phyloP scores from a whole-genome alignment of 2,797 vertebrate genomes.

The Cyprinodon diabolis region DNA sequence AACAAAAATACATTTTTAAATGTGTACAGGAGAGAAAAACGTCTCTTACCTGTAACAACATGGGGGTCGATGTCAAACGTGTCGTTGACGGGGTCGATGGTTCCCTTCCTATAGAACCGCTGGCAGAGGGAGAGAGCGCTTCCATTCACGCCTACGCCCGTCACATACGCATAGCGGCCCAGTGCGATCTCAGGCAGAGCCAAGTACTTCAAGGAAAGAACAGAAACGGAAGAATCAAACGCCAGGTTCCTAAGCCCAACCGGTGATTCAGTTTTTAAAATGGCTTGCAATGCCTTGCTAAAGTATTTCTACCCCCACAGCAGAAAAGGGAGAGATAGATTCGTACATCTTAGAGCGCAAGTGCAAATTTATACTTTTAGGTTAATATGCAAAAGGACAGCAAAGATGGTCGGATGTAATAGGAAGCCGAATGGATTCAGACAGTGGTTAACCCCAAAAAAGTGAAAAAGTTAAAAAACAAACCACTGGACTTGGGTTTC shows the following conservation, averaged over 20 bases:
- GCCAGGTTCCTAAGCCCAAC: neutral
- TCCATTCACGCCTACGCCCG: slow-evolving; percentile 65
- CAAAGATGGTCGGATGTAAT: no score
- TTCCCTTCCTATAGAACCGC: slow-evolving; percentile 83
- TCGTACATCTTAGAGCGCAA: neutral
- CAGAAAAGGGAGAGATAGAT: neutral
- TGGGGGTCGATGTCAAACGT: slow-evolving; percentile 92
- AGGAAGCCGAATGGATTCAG: neutral
- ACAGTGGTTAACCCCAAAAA: no score
- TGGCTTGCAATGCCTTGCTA: neutral
- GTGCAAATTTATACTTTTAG: neutral
- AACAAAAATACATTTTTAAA: neutral
- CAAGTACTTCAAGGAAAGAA: slow-evolving; percentile 80
- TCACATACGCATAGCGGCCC: slow-evolving; percentile 87
- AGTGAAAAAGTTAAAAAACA: no score
- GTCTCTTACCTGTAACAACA: slow-evolving; percentile 81
- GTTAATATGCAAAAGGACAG: neutral
- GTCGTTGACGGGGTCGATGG: slow-evolving; percentile 91
- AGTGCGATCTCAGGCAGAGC: slow-evolving; percentile 81
- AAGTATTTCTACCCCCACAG: neutral
- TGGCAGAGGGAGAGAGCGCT: slow-evolving; percentile 89
- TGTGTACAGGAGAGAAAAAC: neutral
- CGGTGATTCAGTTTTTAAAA: neutral
- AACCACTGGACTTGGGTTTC: no score
- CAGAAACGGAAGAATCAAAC: neutral